Evolutionary conservation across 2,797 vertebrate genomes (phyloP).

Genomic region (Taenioides sp.): DNA sequence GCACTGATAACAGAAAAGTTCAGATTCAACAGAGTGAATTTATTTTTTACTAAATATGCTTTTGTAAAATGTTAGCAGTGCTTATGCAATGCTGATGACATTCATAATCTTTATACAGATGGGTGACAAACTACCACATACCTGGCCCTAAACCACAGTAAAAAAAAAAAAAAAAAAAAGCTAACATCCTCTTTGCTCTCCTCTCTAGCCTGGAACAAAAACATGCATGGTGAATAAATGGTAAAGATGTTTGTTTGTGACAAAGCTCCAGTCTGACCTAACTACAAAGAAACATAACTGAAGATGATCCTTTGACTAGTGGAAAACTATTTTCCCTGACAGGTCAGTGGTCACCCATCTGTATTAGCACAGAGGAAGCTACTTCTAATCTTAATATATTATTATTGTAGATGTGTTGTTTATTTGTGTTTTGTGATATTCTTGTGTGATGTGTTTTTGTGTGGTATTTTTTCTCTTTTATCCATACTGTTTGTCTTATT

Average conservation of each 20-base stretch:
- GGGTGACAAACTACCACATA: not conserved
- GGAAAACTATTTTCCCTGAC: not conserved
- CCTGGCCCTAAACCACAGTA: not conserved
- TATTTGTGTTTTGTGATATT: not conserved
- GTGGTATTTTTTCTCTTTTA: not conserved
- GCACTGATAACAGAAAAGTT: not conserved
- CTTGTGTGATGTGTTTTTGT: not conserved
- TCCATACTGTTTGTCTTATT: not conserved
- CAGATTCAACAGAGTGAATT: not conserved
- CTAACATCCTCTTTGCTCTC: not conserved
- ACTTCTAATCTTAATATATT: not conserved
- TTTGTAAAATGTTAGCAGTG: not conserved
- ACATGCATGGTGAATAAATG: not conserved
- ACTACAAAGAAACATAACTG: not conserved
- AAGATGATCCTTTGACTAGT: not conserved
- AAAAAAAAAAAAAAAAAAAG: too few relatives aligned
- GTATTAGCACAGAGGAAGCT: slow-evolving; percentile 14
- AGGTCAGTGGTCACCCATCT: not conserved
- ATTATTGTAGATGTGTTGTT: not conserved
- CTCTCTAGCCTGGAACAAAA: not conserved
- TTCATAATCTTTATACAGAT: not conserved
- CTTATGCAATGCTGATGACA: not conserved
- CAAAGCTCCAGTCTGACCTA: too few relatives aligned
- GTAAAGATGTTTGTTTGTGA: not conserved
- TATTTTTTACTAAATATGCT: slow-evolving; percentile 4